These are phyloP conservation scores for Chelonus formosanus DNA, from an alignment of 2,888 invertebrate genomes.

Conservation along the genomic window DNA sequence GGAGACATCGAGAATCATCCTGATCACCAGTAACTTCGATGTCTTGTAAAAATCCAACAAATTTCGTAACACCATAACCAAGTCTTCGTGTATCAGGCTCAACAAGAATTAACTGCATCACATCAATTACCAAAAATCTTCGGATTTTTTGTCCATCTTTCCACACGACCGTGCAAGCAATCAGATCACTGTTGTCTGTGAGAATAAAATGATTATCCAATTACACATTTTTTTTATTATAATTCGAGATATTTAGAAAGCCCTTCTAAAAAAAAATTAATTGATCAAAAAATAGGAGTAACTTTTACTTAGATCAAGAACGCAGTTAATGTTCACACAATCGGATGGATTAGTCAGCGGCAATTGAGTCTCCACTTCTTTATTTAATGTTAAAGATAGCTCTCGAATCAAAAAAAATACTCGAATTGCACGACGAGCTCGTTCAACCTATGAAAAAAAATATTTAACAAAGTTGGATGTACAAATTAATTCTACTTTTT, in stretches of 20 bases:
- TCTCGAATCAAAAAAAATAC: conserved; percentile 90
- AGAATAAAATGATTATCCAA: conserved; percentile 6
- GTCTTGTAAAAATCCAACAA: conserved; percentile 95
- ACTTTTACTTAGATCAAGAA: conserved; percentile 89
- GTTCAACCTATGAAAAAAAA: conserved; percentile 73
- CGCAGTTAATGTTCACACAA: conserved; percentile 92
- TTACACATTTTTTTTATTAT: background rate
- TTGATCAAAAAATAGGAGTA: conserved; percentile 16
- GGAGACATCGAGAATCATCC: conserved; percentile 94
- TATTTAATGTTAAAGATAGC: conserved; percentile 80
- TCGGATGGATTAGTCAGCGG: conserved; percentile 89
- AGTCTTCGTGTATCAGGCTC: conserved; percentile 94
- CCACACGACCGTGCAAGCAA: conserved; percentile 92
- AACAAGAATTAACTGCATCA: conserved; percentile 93
- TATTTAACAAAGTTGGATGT: conserved; percentile 25
- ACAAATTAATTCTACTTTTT: conserved; percentile 1
- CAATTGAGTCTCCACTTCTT: conserved; percentile 84
- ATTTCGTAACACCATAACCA: conserved; percentile 97
- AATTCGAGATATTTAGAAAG: background rate
- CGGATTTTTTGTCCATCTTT: conserved; percentile 90
- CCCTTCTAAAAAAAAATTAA: background rate
- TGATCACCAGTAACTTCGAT: conserved; percentile 94
- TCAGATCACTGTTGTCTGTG: conserved; percentile 95
- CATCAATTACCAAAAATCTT: conserved; percentile 95
- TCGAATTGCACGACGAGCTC: conserved; percentile 88